Evolutionary conservation across 2,797 vertebrate species (phyloP).

Genomic region (Halcyon smyrnensis): DNA sequence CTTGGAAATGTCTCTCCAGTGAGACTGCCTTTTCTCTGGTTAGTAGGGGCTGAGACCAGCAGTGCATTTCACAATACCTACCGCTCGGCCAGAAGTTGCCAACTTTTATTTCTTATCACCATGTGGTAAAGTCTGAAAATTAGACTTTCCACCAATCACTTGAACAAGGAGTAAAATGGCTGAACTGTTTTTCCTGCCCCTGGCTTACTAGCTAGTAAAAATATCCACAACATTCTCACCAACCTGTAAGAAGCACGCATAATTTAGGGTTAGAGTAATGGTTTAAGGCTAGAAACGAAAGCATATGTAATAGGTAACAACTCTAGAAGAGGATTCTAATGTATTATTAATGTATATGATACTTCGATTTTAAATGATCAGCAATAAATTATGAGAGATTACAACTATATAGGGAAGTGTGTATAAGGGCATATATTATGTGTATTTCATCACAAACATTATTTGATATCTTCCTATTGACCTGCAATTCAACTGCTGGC

Average conservation of each 20-base stretch:
- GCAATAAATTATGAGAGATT: neutral
- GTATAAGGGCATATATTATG: neutral
- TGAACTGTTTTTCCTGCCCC: neutral
- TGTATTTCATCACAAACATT: neutral
- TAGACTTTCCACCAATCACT: neutral
- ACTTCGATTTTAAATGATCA: neutral
- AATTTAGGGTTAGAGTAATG: neutral
- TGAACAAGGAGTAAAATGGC: neutral
- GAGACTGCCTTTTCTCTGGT: neutral
- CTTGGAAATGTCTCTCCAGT: fast-evolving
- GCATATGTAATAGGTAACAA: neutral
- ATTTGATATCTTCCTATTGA: neutral
- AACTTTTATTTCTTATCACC: neutral
- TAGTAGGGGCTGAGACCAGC: neutral
- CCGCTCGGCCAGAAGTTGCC: neutral
- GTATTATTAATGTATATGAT: neutral
- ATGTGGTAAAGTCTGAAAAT: neutral
- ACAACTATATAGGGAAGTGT: neutral
- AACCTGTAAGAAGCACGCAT: neutral
- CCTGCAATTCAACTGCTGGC: neutral
- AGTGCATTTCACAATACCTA: neutral
- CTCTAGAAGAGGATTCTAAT: neutral
- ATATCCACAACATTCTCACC: neutral
- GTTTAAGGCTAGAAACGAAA: neutral
- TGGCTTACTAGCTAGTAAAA: neutral